Evolutionary conservation across 2,888 invertebrate species (phyloP).

Genomic region (Nephrotoma appendiculata): DNA sequence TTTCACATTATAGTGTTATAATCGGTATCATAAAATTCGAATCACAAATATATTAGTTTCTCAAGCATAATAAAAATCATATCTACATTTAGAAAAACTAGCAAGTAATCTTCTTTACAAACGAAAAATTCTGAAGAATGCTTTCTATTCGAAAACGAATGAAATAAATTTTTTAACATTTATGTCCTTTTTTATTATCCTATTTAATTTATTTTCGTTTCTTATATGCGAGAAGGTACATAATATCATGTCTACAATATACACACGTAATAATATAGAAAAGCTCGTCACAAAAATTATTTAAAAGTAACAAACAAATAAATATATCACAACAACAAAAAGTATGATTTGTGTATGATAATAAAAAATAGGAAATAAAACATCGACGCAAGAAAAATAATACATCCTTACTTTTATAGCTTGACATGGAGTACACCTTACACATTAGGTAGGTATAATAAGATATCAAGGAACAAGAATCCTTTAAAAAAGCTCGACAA

Average conservation of each 20-base stretch:
- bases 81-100: too few species aligned
- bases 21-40: too few species aligned
- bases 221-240: background rate
- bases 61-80: too few species aligned
- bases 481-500: background rate
- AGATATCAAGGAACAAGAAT: background rate
- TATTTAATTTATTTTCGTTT: background rate
- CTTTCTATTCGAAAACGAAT: background rate
- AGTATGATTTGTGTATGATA: background rate
- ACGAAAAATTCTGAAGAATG: background rate
- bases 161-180: background rate
- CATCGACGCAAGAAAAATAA: background rate
- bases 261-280: background rate
- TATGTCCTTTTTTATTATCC: background rate
- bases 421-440: background rate
- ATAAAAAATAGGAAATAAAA: background rate
- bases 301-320: background rate
- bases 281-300: background rate
- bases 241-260: background rate
- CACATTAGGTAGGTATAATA: too few species aligned
- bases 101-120: too few species aligned
- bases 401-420: background rate
- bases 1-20: too few species aligned
- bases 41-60: too few species aligned
- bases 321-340: background rate